Evolutionary conservation across 1,140 invertebrate species (phyloP), one percentile per base, ranked within the genome.

Genomic region (Apocrypta bakeri): DNA sequence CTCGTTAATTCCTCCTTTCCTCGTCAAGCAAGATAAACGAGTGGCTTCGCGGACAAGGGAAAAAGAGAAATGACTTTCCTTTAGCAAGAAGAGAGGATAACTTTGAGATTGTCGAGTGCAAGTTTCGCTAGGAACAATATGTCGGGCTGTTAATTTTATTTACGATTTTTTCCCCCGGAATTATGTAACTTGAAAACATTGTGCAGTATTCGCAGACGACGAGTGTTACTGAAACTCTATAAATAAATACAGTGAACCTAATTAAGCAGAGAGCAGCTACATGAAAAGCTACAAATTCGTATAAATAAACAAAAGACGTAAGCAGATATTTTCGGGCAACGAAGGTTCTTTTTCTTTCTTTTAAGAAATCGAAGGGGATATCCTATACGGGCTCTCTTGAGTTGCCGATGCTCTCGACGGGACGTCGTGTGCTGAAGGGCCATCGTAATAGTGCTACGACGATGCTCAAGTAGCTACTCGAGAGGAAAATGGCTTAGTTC

Each of bases 1-100:
- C 91, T 92, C 90, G 89, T 92, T 92, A 92, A 92, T 92, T 92
- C 91, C 89, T 90, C 90, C 91, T 92, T 92, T 92, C 90, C 90
- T 92, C 91, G 90, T 92, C 90, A 91, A 90, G 90, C 88, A 92
- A 92, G 91, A 92, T 90, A 91, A 92, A 92, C 90, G 91, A 91
- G 89, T 89, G 87, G 88, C 88, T 88, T 87, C 86, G 86, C 86
- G 12, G 1, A n/a, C 14, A 6, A n/a, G 48, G 48, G 48, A 56
- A 4, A 56, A 56, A 56, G 25, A 68, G 21, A 84, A 80, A 66
- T 78, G 17, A 40, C 72, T 69, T 64, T 56, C 48, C 63, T 31
- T 24, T 24, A n/a, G 31, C n/a, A 37, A 37, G 63, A 68, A 12
- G 9, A 17, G 48, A 17, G 21, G n/a, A 63, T 71, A 21, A 37